These are phyloP conservation scores for Anthopleura xanthogrammica DNA, from an alignment of 92 coral and sea anemone genomes.

Conservation along the genomic window DNA sequence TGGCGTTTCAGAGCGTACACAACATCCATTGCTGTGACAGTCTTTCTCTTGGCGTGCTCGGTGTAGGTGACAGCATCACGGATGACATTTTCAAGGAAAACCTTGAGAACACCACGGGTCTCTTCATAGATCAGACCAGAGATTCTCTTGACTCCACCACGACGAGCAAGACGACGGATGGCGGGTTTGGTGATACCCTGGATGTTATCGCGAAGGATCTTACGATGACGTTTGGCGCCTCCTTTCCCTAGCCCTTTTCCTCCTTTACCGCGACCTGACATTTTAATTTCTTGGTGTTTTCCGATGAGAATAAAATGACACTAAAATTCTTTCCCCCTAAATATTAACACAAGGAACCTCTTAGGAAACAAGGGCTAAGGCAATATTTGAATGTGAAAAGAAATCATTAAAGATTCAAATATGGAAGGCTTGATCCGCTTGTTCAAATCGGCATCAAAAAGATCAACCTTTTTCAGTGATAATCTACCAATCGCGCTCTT, in stretches of 20 bases:
- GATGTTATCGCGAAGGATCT: constrained; percentile 87
- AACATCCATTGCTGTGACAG: constrained; percentile 88
- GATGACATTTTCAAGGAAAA: constrained; percentile 95
- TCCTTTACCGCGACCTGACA: constrained; percentile 87
- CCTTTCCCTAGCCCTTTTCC: constrained; percentile 89
- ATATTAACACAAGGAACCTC: too few species aligned
- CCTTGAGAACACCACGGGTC: constrained; percentile 95
- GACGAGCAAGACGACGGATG: constrained; percentile 90
- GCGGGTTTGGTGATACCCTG: constrained; percentile 89
- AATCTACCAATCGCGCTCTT: too few species aligned
- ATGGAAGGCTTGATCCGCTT: too few species aligned
- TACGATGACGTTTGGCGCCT: constrained; percentile 91
- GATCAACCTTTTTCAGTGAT: too few species aligned
- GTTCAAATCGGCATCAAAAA: too few species aligned
- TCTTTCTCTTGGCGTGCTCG: constrained; percentile 91
- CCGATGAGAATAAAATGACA: too few species aligned
- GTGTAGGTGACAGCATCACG: constrained; percentile 98
- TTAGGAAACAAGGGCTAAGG: too few species aligned
- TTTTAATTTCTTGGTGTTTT: not conserved
- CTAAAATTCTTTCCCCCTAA: too few species aligned
- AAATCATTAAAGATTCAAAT: too few species aligned
- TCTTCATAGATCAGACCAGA: constrained; percentile 92
- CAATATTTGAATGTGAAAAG: too few species aligned
- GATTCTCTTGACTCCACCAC: constrained; percentile 92
- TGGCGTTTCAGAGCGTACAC: constrained; percentile 89